Evolutionary conservation across 2,113 vertebrate genomes (phyloP).

Genomic region (Nibea coibor): DNA sequence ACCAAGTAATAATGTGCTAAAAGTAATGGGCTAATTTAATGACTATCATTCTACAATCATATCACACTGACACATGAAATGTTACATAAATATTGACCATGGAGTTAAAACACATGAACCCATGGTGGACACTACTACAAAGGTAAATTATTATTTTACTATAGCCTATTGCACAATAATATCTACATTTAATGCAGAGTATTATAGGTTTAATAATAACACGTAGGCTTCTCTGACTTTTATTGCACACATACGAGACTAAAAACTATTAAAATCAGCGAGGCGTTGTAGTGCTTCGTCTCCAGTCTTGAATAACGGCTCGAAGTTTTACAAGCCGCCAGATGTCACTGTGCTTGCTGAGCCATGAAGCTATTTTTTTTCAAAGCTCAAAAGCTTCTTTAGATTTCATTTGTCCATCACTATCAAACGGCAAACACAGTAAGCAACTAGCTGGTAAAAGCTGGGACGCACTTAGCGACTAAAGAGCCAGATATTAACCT

Average conservation of each 20-base stretch:
- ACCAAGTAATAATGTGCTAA: background rate
- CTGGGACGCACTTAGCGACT: background rate
- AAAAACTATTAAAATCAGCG: background rate
- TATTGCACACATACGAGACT: background rate
- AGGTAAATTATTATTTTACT: background rate
- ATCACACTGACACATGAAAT: background rate
- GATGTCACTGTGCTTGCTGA: background rate
- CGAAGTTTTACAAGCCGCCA: background rate
- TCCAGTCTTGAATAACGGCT: background rate
- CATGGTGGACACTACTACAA: background rate
- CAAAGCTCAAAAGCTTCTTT: background rate
- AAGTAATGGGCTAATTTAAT: background rate
- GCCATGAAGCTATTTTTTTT: background rate
- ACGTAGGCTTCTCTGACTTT: background rate
- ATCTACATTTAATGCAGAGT: conserved; percentile 1
- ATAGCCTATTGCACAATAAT: background rate
- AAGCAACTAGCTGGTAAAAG: background rate
- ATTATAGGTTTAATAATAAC: background rate
- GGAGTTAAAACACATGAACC: background rate
- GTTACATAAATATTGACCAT: background rate
- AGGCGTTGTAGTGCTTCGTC: background rate
- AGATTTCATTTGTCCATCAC: background rate
- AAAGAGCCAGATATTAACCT: background rate
- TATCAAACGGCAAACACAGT: background rate
- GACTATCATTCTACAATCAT: no score